A percentile compares a stretch with the other conserved stretches of the same genome.
These are phyloP conservation scores for Cuculus canorus DNA, from an alignment of 2,797 vertebrate genomes.

Conservation along the genomic window DNA sequence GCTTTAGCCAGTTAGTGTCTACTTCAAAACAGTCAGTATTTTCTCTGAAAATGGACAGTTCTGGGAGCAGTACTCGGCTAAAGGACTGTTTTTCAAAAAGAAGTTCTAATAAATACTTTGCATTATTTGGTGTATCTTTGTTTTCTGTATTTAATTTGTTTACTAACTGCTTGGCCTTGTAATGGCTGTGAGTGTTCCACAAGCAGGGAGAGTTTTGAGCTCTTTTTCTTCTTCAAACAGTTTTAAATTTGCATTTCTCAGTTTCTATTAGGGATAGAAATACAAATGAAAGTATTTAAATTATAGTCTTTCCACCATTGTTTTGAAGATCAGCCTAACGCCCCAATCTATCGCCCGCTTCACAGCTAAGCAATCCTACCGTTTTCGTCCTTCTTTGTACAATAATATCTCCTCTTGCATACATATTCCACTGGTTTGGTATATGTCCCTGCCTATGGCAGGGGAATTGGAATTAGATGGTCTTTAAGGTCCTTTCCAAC, in stretches of 20 bases:
- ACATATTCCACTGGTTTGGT: not conserved
- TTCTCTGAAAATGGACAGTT: not conserved
- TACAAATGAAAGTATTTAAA: not conserved
- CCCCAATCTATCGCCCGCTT: not conserved
- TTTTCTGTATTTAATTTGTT: not conserved
- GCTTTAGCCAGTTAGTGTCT: not conserved
- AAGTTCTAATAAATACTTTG: not conserved
- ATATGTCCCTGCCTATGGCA: too few species aligned
- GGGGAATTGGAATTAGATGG: too few species aligned
- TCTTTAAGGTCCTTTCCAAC: too few species aligned
- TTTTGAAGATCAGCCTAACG: not conserved
- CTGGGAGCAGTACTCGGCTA: not conserved
- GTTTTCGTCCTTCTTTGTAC: not conserved
- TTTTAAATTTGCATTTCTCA: not conserved
- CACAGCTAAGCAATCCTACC: not conserved
- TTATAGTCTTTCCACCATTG: not conserved
- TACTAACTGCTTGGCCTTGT: not conserved
- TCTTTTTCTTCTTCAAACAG: not conserved
- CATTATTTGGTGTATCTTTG: not conserved
- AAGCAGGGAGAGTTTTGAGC: not conserved
- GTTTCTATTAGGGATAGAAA: not conserved
- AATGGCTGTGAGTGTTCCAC: not conserved
- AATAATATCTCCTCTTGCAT: not conserved
- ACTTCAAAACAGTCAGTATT: too few species aligned
- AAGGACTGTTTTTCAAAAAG: not conserved